These are phyloP conservation scores for Synanthedon andrenaeformis DNA, from an alignment of 2,888 invertebrate species.

Conservation along the genomic window DNA sequence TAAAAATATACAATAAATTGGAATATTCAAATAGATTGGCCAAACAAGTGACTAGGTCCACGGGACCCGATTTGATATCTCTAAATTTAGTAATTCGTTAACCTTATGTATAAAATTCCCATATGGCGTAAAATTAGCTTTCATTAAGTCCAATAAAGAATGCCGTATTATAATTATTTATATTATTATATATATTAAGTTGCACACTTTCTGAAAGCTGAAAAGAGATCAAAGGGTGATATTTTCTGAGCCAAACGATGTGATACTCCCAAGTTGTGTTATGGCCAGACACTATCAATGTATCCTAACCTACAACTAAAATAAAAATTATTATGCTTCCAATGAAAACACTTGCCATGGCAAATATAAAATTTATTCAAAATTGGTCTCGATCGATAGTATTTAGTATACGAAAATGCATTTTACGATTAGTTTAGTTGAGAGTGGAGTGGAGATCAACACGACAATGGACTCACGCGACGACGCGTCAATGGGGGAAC, in stretches of 20 bases:
- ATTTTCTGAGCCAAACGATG: constrained; percentile 71
- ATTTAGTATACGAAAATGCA: not conserved
- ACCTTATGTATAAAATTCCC: constrained; percentile 69
- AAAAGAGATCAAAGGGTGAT: constrained; percentile 69
- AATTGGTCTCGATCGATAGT: constrained; percentile 63
- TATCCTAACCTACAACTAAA: constrained; percentile 68
- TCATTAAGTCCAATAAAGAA: constrained; percentile 64
- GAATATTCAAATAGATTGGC: constrained; percentile 69
- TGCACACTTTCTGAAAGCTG: constrained; percentile 69
- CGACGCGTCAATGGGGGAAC: constrained; percentile 10
- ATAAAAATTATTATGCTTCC: constrained; percentile 62
- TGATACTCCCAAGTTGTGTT: constrained; percentile 68
- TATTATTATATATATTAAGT: constrained; percentile 38
- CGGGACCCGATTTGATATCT: constrained; percentile 62
- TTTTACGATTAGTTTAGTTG: constrained; percentile 1
- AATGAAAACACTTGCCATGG: constrained; percentile 61
- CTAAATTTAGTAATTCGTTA: constrained; percentile 71
- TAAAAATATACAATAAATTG: constrained; percentile 65
- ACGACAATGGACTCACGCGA: constrained; percentile 14
- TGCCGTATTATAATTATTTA: constrained; percentile 40
- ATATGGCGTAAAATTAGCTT: constrained; percentile 71
- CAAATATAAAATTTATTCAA: constrained; percentile 54
- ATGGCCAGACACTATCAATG: constrained; percentile 70
- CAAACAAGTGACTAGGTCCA: constrained; percentile 67
- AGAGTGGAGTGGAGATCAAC: constrained; percentile 13